Conservation (phyloP, 2,888 invertebrate species). For the Folsomia candida region DNA sequence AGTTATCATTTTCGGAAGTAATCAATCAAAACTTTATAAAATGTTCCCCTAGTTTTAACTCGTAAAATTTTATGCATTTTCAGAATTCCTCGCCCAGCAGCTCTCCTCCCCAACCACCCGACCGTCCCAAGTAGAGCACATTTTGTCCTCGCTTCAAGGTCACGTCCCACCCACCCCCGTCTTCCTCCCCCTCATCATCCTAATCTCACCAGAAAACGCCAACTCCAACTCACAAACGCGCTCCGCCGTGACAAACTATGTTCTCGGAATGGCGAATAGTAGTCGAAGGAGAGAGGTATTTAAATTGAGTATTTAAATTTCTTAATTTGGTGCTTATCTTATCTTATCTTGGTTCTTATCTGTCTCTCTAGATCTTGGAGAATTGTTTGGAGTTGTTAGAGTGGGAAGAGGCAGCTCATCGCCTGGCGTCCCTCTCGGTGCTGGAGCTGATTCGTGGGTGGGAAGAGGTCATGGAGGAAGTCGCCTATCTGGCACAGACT, state of each 20-base stretch:
- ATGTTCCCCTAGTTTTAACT: no score
- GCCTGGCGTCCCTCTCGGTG: slow-evolving; percentile 31
- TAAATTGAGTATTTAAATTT: no score
- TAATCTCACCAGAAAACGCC: background rate
- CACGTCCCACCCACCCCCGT: background rate
- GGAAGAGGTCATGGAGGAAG: slow-evolving; percentile 33
- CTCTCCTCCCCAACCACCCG: no score
- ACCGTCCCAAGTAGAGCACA: no score
- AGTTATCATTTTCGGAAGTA: no score
- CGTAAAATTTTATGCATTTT: no score
- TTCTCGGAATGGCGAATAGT: slow-evolving; percentile 13
- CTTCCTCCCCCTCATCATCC: background rate
- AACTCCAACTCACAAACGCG: background rate
- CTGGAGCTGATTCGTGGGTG: slow-evolving; percentile 28
- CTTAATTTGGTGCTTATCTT: background rate
- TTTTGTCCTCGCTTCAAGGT: no score
- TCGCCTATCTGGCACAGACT: slow-evolving; percentile 40
- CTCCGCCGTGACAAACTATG: background rate
- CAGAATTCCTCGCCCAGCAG: no score
- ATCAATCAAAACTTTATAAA: no score
- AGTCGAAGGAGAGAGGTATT: slow-evolving; percentile 30
- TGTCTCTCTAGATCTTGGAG: no score
- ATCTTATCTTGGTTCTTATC: no score
- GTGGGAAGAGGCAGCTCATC: slow-evolving; percentile 27
- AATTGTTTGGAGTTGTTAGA: slow-evolving; percentile 40